Base-by-base conservation (phyloP, 2,797 vertebrate genomes). In the Micromesistius poutassou region DNA sequence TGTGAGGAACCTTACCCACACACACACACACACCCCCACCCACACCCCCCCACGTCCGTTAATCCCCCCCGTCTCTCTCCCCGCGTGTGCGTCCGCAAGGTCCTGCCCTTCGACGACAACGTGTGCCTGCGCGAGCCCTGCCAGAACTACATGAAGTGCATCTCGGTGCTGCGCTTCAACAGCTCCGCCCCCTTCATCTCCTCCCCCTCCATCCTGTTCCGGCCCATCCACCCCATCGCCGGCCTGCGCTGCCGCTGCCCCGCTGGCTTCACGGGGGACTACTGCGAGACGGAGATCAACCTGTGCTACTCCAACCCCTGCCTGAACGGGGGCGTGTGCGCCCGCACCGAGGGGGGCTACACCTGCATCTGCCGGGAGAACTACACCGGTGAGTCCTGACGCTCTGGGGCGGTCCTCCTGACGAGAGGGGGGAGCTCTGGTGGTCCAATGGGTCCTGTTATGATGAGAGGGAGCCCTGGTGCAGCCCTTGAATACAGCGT, bases 101-200 rank as follows among this genome's bases (percentile, higher is more conserved):
- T 99, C 72, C 94, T 99, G 72, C 98, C 98, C 0, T 99, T 99
- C 0, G 98, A 99, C 0, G 98, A 99, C 93, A 99, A 99, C 0
- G 97, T 99, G 76, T 99, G 98, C 84, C 92, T 99, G 84, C 95
- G 98, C 0, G 98, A 99, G 88, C 98, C 98, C 8, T 99, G 98
- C 75, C 96, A 99, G 91, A 99, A 99, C 94, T 99, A 99, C 93
- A 99, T 99, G 98, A 98, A 98, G 90, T 99, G 98, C 85, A 97
- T 99, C 91, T 98, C 97, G 0, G 97, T 99, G 82, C 95, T 99
- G 79, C 96, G 96, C 86, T 99, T 99, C 1, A 97, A 99, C 87
- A 98, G 97, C 88, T 98, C 97, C 0, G 97, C 97, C 4, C 97
- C 98, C 71, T 99, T 99, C 92, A 96, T 99, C 25, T 93, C 96